Conservation (phyloP, 2,888 invertebrate genomes). For the Drosophila rellima region DNA sequence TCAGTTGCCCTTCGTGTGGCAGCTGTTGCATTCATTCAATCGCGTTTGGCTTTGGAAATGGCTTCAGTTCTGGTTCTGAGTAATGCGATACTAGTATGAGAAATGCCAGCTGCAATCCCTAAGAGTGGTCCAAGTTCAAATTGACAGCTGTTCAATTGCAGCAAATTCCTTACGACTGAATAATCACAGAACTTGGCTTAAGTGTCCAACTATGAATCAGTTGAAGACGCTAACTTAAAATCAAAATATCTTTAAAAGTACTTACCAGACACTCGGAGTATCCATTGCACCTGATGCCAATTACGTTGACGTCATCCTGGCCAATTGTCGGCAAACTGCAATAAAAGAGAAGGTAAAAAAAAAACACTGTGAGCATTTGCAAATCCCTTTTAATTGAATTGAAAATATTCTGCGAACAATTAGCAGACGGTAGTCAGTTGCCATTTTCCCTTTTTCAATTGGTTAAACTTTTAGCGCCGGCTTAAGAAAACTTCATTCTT, state of each 20-base stretch:
- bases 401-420: conserved; percentile 30
- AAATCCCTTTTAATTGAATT: conserved; percentile 19
- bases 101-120: conserved; percentile 32
- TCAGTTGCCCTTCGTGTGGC: conserved; percentile 32
- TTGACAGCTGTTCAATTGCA: conserved; percentile 29
- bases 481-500: conserved; percentile 24
- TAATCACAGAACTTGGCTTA: background rate
- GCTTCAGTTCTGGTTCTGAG: conserved; percentile 16
- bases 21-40: conserved; percentile 46
- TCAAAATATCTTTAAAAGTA: conserved; percentile 43
- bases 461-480: conserved; percentile 43
- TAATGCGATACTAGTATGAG: conserved; percentile 51
- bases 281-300: conserved; percentile 69
- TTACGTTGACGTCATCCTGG: conserved; percentile 72
- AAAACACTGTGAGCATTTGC: conserved; percentile 18
- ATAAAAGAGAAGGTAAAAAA: conserved; percentile 38
- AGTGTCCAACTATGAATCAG: background rate
- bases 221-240: background rate
- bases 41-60: conserved; percentile 17
- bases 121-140: conserved; percentile 12
- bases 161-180: conserved; percentile 15
- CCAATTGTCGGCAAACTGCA: conserved; percentile 75
- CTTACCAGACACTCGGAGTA: conserved; percentile 62
- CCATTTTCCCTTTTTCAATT: conserved; percentile 5
- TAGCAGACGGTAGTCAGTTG: conserved; percentile 28